Conservation (phyloP, 1,140 invertebrate genomes). For the Trypoxylus dichotomus region DNA sequence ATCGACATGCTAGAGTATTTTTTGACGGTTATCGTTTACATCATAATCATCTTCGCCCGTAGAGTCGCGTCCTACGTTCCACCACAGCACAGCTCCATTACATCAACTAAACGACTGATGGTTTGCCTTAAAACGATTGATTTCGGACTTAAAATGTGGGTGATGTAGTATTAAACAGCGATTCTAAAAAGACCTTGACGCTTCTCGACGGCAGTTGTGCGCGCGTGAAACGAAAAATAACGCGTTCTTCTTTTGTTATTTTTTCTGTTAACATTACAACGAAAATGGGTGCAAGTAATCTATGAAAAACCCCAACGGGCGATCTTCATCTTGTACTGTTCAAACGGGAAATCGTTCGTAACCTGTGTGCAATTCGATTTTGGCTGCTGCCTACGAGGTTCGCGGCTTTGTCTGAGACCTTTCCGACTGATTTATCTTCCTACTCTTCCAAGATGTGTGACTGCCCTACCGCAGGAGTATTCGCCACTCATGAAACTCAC, state of each 20-base stretch:
- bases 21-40: conserved; percentile 14
- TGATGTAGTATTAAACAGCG: conserved; percentile 4
- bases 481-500: conserved; percentile 61
- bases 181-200: conserved; percentile 4
- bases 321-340: neutral
- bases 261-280: neutral
- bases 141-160: conserved; percentile 18
- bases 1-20: conserved; percentile 24
- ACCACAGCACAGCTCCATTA: neutral
- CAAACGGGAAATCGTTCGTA: neutral
- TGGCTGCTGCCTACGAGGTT: neutral
- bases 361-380: neutral
- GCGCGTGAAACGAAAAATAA: conserved; percentile 5
- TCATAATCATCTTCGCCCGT: neutral
- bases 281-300: conserved; percentile 3
- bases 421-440: conserved; percentile 8
- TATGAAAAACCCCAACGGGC: neutral
- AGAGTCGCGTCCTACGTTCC: neutral
- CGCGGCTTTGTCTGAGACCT: neutral
- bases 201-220: neutral
- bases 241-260: conserved; percentile 4
- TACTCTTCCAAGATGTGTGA: conserved; percentile 57
- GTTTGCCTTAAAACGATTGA: conserved; percentile 1
- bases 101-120: conserved; percentile 5
- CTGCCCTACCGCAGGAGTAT: conserved; percentile 56